These are phyloP conservation scores for Tiliacea aurago DNA, from an alignment of 2,888 invertebrate species.

Conservation along the genomic window DNA sequence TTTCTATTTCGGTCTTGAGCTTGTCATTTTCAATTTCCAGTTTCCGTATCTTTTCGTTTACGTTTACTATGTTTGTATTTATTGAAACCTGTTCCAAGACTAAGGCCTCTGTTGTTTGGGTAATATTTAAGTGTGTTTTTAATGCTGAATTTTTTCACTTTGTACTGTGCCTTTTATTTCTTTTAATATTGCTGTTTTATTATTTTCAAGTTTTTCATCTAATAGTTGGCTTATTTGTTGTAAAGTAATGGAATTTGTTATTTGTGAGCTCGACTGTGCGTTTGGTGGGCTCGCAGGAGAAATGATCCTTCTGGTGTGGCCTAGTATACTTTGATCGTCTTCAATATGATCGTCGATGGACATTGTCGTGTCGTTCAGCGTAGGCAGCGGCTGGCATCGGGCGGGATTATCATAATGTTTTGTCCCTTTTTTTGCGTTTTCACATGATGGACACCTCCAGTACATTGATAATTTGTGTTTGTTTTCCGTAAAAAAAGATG, in stretches of 20 bases:
- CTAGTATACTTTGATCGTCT: not conserved
- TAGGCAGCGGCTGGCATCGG: not conserved
- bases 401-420: not conserved
- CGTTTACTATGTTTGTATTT: not conserved
- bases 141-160: no score
- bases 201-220: not conserved
- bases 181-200: not conserved
- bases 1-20: not conserved
- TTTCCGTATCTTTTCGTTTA: not conserved
- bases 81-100: not conserved
- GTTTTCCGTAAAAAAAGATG: not conserved
- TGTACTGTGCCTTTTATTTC: no score
- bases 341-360: not conserved
- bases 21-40: not conserved
- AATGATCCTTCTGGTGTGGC: no score
- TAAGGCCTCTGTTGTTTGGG: not conserved
- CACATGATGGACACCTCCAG: not conserved
- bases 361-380: not conserved
- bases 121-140: no score
- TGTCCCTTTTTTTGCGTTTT: not conserved
- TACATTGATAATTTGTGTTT: not conserved
- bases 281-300: no score
- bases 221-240: not conserved
- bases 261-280: no score
- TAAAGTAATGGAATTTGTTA: not conserved